Conservation (phyloP, 2,888 invertebrate genomes). For the Cyaniris semiargus region DNA sequence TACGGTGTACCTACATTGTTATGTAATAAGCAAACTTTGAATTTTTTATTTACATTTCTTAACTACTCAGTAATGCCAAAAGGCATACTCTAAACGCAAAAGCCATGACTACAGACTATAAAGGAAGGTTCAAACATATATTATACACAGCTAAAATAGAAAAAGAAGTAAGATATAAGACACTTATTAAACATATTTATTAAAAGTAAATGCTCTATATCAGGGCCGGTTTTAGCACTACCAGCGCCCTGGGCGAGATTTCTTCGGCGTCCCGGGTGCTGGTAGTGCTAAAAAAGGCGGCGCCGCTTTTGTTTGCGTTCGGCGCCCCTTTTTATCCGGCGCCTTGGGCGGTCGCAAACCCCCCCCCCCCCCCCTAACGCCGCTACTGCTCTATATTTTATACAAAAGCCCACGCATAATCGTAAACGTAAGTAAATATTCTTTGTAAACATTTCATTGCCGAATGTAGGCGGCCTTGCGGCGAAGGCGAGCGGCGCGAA, state of each 20-base stretch:
- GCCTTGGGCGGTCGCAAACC: no score
- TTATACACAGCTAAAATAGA: background rate
- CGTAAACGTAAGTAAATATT: background rate
- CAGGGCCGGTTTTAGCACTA: no score
- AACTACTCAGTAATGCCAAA: background rate
- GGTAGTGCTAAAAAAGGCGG: no score
- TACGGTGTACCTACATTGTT: background rate
- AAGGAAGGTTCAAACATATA: background rate
- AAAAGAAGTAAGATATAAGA: background rate
- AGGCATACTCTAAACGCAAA: no score
- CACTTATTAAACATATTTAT: background rate
- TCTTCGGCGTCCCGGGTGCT: no score
- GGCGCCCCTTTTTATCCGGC: no score
- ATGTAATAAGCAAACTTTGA: background rate
- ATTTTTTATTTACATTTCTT: background rate
- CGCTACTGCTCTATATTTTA: no score
- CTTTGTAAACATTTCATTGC: slow-evolving; percentile 18
- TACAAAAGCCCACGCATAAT: slow-evolving; percentile 1
- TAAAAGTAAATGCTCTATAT: background rate
- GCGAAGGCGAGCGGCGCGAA: slow-evolving; percentile 8
- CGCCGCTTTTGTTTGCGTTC: no score
- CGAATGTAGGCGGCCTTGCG: background rate
- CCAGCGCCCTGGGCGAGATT: no score
- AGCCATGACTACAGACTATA: background rate
- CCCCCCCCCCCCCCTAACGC: no score